Conservation (phyloP, 1,140 invertebrate genomes). For the Caenorhabditis brenneri region DNA sequence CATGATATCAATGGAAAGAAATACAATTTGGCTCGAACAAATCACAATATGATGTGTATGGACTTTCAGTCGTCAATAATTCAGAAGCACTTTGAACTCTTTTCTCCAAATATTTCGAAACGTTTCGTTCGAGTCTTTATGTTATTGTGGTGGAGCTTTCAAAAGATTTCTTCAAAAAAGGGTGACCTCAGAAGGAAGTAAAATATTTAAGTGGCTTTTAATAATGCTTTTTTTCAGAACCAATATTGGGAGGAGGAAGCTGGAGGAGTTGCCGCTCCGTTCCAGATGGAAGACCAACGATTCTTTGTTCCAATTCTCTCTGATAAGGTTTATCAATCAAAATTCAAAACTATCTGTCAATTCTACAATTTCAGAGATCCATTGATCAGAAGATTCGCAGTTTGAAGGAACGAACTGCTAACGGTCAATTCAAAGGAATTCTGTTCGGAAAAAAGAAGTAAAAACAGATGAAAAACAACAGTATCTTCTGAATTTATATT, state of each 20-base stretch:
- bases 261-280: neutral
- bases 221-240: neutral
- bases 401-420: conserved; percentile 19
- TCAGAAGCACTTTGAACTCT: neutral
- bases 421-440: conserved; percentile 31
- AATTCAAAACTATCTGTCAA: too few species aligned
- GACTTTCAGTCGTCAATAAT: neutral
- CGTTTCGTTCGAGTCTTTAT: too few species aligned
- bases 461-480: too few species aligned
- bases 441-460: conserved; percentile 27
- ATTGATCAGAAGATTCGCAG: conserved; percentile 33
- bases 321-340: neutral
- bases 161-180: neutral
- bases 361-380: neutral
- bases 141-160: too few species aligned
- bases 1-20: too few species aligned
- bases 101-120: neutral
- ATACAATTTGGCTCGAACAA: too few species aligned
- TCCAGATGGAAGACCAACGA: neutral
- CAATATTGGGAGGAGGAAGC: conserved; percentile 13
- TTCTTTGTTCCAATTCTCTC: conserved; percentile 27
- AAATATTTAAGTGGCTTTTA: neutral
- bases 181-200: neutral
- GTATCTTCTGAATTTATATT: neutral
- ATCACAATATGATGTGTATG: too few species aligned